phyloP scores from a whole-genome alignment of 2,113 vertebrate genomes.

The Sialia sialis region DNA sequence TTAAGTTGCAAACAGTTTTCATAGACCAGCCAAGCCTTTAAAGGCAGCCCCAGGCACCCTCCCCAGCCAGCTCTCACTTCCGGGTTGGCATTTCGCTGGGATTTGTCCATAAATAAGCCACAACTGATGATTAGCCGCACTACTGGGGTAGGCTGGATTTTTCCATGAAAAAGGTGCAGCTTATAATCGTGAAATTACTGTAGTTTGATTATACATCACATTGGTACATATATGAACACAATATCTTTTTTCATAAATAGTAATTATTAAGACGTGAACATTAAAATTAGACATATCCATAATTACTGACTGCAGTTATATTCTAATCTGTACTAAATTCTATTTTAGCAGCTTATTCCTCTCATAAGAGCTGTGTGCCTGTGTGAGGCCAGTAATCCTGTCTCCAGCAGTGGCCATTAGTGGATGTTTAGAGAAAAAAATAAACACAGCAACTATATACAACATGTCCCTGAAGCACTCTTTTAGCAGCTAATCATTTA shows the following conservation, averaged over 20 bases:
- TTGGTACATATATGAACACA: neutral
- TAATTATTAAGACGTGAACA: neutral
- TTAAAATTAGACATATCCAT: neutral
- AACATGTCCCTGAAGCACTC: neutral
- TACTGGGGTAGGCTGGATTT: too few relatives aligned
- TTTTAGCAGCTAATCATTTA: neutral
- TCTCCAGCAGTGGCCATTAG: neutral
- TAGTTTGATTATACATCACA: neutral
- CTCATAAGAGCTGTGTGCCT: neutral
- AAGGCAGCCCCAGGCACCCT: too few relatives aligned
- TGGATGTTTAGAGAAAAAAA: neutral
- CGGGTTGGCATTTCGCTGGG: too few relatives aligned
- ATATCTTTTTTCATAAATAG: neutral
- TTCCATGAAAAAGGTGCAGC: too few relatives aligned
- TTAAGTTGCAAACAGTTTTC: too few relatives aligned
- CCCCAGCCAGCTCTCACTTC: too few relatives aligned
- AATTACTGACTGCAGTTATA: neutral
- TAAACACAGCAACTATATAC: neutral
- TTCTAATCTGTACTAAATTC: neutral
- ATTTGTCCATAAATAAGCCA: too few relatives aligned
- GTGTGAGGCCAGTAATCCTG: neutral
- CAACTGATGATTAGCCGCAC: too few relatives aligned
- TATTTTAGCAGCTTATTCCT: neutral
- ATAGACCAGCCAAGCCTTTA: too few relatives aligned
- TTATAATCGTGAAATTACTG: too few relatives aligned